Base-by-base conservation (phyloP, 2,113 vertebrate species). In the Talpa occidentalis region DNA sequence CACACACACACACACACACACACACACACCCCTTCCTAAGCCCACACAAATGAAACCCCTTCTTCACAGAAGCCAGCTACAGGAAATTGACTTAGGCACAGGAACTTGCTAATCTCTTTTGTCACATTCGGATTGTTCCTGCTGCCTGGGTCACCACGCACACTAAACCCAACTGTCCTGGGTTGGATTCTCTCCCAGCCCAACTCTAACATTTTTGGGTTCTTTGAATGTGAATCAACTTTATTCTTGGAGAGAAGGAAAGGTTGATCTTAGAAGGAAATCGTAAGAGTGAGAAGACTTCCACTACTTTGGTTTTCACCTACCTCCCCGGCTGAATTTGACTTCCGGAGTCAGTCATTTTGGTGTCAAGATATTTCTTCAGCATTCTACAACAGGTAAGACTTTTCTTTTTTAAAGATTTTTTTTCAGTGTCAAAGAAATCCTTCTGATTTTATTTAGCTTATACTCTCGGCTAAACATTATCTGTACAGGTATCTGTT, bases 11-110 rank as follows among this genome's bases (percentile, higher is more conserved):
- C 54, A 97, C n/a, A 62, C 0, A 80, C 21, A 66, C 44, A 60
- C 85, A 95, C 86, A 83, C 81, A 72, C 11, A 59, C 67, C 92
- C 93, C 49, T 77, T 90, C 93, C 19, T 30, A 59, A 95, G 81
- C 91, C 93, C 94, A 93, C 96, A 95, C 85, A 92, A n/a, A 77
- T n/a, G 86, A 93, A 95, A 89, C 97, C 97, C 97, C 96, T 92
- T 89, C 47, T 93, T 88, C 76, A 66, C 95, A 80, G 97, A 95
- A 97, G 96, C 94, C 76, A 74, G 97, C 74, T 73, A 97, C 98
- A 98, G 98, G 98, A 98, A 98, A 97, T 35, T 97, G 98, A 96
- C 92, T 97, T 95, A 40, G 30, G 40, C 96, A 96, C 94, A 98
- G 96, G 96, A 95, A 87, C 98, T 97, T 59, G 9, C 52, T 93